Conservation (phyloP, 2,888 invertebrate species). For the Ptycholaimellus sp. region DNA sequence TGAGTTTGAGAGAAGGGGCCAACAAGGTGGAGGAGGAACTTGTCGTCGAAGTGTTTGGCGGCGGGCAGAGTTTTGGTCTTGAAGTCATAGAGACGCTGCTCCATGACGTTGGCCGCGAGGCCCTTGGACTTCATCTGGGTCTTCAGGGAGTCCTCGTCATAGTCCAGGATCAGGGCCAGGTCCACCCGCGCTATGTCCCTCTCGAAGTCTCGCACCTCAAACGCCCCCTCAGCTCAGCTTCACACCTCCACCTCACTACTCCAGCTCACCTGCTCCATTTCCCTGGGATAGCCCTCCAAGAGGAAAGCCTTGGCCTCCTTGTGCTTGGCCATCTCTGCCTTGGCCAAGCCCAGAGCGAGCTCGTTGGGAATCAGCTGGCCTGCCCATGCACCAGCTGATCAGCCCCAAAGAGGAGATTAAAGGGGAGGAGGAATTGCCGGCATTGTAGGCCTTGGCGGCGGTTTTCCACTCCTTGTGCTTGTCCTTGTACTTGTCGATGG, state of each 20-base stretch:
- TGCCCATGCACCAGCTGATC: conserved; percentile 6
- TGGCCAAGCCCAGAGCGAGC: conserved; percentile 19
- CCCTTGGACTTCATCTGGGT: conserved; percentile 20
- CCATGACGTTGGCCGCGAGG: conserved; percentile 15
- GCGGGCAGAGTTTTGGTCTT: conserved; percentile 24
- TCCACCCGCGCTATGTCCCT: conserved; percentile 16
- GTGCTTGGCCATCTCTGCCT: conserved; percentile 22
- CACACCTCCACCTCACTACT: background rate
- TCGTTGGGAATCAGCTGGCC: conserved; percentile 23
- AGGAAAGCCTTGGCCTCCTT: conserved; percentile 17
- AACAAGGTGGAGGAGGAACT: conserved; percentile 21
- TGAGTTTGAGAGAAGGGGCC: too few relatives aligned
- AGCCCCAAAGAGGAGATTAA: background rate
- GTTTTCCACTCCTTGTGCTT: conserved; percentile 22
- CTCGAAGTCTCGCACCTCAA: conserved; percentile 25
- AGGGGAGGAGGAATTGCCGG: conserved; percentile 10
- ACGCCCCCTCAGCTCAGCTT: conserved; percentile 21
- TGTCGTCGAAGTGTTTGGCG: conserved; percentile 25
- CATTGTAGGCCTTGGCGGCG: conserved; percentile 17
- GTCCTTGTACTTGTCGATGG: conserved; percentile 20
- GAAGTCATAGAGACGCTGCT: conserved; percentile 16
- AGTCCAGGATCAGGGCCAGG: conserved; percentile 25
- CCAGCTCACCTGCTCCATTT: background rate
- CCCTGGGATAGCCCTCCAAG: conserved; percentile 12
- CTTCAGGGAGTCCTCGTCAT: conserved; percentile 21